phyloP scores from a whole-genome alignment of 2,888 invertebrate species.

The Chaitophorus viminalis region DNA sequence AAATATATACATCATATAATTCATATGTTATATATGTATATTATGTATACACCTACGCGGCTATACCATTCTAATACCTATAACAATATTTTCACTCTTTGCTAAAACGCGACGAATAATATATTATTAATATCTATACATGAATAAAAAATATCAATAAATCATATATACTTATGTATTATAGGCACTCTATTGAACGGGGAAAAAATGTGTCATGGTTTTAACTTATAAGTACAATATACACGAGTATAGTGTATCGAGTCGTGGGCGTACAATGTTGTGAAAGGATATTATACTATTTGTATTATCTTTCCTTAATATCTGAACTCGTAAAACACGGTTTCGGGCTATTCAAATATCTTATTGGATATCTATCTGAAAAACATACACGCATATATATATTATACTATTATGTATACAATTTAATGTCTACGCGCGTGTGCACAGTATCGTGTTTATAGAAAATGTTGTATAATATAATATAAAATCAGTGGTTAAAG shows the following conservation, averaged over 20 bases:
- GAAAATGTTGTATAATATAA: too few relatives aligned
- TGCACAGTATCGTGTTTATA: not conserved
- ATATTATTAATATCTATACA: not conserved
- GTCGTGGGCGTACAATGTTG: conserved; percentile 47
- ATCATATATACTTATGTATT: conserved; percentile 8
- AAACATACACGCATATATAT: not conserved
- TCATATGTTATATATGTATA: too few relatives aligned
- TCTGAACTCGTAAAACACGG: conserved; percentile 52
- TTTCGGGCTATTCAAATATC: conserved; percentile 51
- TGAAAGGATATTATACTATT: conserved; percentile 50
- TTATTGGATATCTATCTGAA: not conserved
- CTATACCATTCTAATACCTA: too few relatives aligned
- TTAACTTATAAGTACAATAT: conserved; percentile 13
- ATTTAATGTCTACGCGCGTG: not conserved
- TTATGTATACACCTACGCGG: too few relatives aligned
- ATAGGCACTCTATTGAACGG: not conserved
- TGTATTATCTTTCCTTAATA: conserved; percentile 44
- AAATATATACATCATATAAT: too few relatives aligned
- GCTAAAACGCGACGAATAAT: not conserved
- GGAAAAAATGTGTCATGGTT: conserved; percentile 39
- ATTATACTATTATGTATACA: not conserved
- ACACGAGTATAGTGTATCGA: not conserved
- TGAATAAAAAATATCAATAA: conserved; percentile 9
- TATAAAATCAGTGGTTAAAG: too few relatives aligned
- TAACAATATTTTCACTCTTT: not conserved